These are phyloP conservation scores for Bolinopsis microptera DNA, from an alignment of 37 sponge, comb jelly and placozoan genomes.

Conservation along the genomic window DNA sequence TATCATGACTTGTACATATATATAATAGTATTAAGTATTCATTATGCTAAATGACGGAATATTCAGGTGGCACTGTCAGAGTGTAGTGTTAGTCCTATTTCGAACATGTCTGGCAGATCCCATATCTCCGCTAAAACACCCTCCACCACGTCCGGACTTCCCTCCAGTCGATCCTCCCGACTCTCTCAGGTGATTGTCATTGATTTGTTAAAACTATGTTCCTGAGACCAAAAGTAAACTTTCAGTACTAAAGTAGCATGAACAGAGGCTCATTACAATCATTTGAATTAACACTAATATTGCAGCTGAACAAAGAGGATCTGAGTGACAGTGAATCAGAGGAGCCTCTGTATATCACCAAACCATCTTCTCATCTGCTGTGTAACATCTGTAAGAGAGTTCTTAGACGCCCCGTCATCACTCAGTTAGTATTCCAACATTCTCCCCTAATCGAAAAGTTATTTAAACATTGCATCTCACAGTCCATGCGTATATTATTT, in stretches of 20 bases:
- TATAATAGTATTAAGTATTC: too few species aligned
- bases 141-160: not conserved
- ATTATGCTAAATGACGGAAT: too few species aligned
- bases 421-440: constrained; percentile 9
- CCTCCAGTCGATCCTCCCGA: not conserved
- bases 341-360: constrained; percentile 27
- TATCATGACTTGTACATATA: too few species aligned
- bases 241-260: too few species aligned
- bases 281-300: too few species aligned
- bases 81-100: not conserved
- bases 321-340: not conserved
- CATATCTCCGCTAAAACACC: constrained; percentile 27
- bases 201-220: too few species aligned
- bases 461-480: too few species aligned
- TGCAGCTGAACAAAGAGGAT: constrained; percentile 51
- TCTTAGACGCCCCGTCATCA: constrained; percentile 33
- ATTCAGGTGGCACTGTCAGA: not conserved
- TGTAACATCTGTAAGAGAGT: constrained; percentile 36
- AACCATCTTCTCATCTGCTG: constrained; percentile 17
- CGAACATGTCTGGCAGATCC: not conserved
- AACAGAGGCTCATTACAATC: too few species aligned
- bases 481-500: too few species aligned
- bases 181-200: not conserved
- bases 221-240: too few species aligned
- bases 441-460: too few species aligned